A percentile compares a stretch with the other conserved stretches of the same genome.
Evolutionary conservation across 2,113 vertebrate species (phyloP).

Genomic region (Ginglymostoma cirratum): DNA sequence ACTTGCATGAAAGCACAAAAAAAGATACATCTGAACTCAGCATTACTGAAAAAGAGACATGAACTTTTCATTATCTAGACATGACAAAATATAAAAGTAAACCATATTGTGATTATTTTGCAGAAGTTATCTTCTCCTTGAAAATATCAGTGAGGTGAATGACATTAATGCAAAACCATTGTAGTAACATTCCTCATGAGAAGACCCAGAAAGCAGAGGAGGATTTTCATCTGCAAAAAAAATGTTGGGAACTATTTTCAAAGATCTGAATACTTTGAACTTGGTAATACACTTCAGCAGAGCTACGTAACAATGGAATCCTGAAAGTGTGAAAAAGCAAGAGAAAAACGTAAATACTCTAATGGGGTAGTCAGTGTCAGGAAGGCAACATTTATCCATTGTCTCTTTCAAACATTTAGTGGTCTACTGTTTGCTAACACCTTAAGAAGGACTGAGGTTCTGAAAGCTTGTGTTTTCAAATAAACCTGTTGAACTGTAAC

Average conservation of each 20-base stretch:
- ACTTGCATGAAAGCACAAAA: background rate
- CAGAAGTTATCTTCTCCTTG: background rate
- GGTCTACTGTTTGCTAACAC: too few relatives aligned
- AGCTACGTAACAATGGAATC: background rate
- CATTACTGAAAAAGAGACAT: background rate
- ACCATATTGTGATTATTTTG: background rate
- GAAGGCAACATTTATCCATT: too few relatives aligned
- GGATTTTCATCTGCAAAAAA: conserved; percentile 17
- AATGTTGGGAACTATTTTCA: background rate
- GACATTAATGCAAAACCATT: background rate
- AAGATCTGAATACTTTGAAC: background rate
- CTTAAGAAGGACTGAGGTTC: too few relatives aligned
- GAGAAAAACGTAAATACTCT: background rate
- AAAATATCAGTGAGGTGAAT: background rate
- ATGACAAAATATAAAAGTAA: background rate
- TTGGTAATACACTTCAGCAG: background rate
- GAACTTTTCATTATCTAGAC: background rate
- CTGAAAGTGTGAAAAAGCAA: background rate
- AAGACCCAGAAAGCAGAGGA: background rate
- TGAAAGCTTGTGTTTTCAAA: too few relatives aligned
- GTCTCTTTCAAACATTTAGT: too few relatives aligned
- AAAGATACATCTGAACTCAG: background rate
- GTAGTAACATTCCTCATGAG: background rate
- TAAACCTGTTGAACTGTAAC: too few relatives aligned
- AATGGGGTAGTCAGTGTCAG: too few relatives aligned